Base-by-base conservation (phyloP, 2,888 invertebrate genomes). In the Pseudococcus longispinus region DNA sequence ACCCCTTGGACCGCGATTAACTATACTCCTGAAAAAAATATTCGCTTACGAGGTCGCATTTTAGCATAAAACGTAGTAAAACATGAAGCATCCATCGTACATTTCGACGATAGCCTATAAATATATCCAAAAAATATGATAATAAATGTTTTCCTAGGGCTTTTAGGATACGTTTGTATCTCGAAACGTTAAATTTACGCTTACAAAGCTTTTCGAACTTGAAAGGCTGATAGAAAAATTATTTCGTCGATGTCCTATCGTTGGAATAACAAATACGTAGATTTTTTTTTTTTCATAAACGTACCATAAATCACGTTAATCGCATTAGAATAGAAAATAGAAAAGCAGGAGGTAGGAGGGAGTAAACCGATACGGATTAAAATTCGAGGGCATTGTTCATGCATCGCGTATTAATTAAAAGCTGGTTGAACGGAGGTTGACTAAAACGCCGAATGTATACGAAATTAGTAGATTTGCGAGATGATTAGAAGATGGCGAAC, bases 361-460 rank as follows among this genome's bases (percentile, higher is more conserved):
- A 3, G 23, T 60, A 60, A 60, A 20, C 23, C 23, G 23, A 60
- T 60, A n/a, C 9, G 60, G 60, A 42, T 42, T 80, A 42, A 42
- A 80, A 80, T 42, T 80, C 32, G 42, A 80, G 77, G 37, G 23
- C 42, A 80, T 80, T 42, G 77, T 80, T 80, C 77, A 42, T 11
- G 77, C 77, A 80, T 80, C 42, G n/a, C 77, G 77, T 80, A 80
- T 80, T 80, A 42, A 80, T 80, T 80, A 80, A 80, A n/a, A 80
- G 42, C 9, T 42, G 37, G 37, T 80, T 42, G 77, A 80, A 80
- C 6, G 9, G 32, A 80, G 37, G 77, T 37, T n/a, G 11, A 77
- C 23, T 23, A n/a, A 74, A 74, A 80, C 77, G 77, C 9, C 77
- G 23, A 80, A 37, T 37, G 77, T 80, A 80, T 80, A 80, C 77